Evolutionary conservation across 2,888 invertebrate genomes (phyloP), one percentile per base, ranked within the genome.

Genomic region (Sycophila texana): DNA sequence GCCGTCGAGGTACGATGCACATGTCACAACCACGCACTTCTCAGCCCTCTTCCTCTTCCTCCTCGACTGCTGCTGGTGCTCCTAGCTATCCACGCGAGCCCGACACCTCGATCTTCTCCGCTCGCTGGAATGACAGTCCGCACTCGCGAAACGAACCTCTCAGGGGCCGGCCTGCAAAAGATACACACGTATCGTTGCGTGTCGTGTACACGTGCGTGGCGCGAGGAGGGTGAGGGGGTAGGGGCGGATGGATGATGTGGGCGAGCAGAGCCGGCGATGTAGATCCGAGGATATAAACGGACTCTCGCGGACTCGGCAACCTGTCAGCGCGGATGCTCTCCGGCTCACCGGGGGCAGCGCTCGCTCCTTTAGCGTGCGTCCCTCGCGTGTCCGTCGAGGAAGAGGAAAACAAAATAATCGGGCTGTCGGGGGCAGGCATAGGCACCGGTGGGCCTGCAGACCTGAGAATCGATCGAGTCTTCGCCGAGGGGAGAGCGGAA

Each of bases 121-220:
- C 13, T 26, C 61, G 26, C 12, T 13, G 30, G 30, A 16, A 26
- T 30, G 13, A 51, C 26, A 51, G 53, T 63, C 51, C 61, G 22
- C 75, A 75, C 68, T 68, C 66, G 58, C 74, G 74, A 74, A 74
- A n/a, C 10, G 61, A 74, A 16, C 13, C 26, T 74, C 53, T 63
- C 66, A 57, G 20, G 20, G 39, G 57, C 49, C 70, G 55, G 30
- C 71, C 77, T 77, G 77, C 2, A 65, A 65, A 58, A 47, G n/a
- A 39, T 63, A 47, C 71, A 77, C 76, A 77, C 63, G 20, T 65
- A 65, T 1, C 13, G 47, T n/a, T 39, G 22, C 26, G n/a, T 53
- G n/a, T 18, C 2, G 16, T 12, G 12, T 2, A n/a, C 30, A 39
- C 4, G 18, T n/a, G 10, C 4, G 18, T 13, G 47, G 61, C 2